These are phyloP conservation scores for Andrena chrysosceles DNA, from an alignment of 2,888 invertebrate species.

Conservation along the genomic window DNA sequence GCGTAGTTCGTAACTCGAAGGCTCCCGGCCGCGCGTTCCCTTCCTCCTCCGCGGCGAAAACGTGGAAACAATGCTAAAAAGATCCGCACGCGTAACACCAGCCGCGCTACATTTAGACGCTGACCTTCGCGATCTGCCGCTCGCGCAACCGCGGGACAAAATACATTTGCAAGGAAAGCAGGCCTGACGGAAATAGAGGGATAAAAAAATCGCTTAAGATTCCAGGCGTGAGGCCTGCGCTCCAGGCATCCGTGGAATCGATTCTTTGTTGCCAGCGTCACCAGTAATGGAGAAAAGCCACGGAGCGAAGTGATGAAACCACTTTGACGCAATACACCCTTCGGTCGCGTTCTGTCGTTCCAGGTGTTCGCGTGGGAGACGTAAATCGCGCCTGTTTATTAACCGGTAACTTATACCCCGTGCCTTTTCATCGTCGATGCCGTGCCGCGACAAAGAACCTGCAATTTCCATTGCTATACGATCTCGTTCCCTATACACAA, in stretches of 20 bases:
- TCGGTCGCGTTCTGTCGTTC: slow-evolving; percentile 62
- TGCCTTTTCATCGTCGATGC: slow-evolving; percentile 1
- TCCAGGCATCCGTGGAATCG: slow-evolving; percentile 58
- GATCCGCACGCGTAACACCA: slow-evolving; percentile 38
- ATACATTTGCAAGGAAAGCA: slow-evolving; percentile 54
- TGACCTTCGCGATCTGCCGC: slow-evolving; percentile 59
- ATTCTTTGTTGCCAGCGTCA: slow-evolving; percentile 62
- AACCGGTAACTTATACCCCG: slow-evolving; percentile 53
- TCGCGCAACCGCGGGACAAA: slow-evolving; percentile 49
- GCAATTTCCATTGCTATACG: slow-evolving; percentile 6
- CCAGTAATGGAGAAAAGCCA: slow-evolving; percentile 49
- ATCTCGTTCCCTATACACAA: not conserved
- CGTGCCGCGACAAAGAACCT: not conserved
- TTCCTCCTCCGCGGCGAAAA: slow-evolving; percentile 8
- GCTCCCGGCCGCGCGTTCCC: not conserved
- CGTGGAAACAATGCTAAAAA: slow-evolving; percentile 28
- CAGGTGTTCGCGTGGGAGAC: slow-evolving; percentile 74
- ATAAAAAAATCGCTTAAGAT: slow-evolving; percentile 61
- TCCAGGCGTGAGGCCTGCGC: slow-evolving; percentile 48
- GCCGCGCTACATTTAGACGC: slow-evolving; percentile 35
- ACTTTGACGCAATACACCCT: slow-evolving; percentile 64
- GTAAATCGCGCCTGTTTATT: slow-evolving; percentile 52
- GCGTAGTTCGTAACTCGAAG: not conserved
- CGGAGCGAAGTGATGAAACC: slow-evolving; percentile 58
- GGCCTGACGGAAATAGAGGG: slow-evolving; percentile 57